phyloP scores from a whole-genome alignment of 2,113 vertebrate species.

The Herpetotheres cachinnans region DNA sequence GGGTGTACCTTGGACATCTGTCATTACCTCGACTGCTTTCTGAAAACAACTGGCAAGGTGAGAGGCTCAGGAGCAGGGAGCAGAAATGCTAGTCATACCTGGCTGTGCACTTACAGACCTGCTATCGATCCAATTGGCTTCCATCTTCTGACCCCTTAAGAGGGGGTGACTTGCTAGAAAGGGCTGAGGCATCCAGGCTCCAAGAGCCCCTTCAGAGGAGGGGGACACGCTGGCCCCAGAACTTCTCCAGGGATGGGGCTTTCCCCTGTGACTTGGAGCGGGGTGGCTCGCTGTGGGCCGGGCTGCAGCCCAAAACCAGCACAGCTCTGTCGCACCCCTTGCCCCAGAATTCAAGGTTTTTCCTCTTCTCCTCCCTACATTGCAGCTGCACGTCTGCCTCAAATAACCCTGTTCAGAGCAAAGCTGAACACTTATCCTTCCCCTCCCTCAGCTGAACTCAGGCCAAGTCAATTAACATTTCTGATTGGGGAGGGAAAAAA shows the following conservation, averaged over 20 bases:
- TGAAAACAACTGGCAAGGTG: rapidly evolving
- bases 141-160: background rate
- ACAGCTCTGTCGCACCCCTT: rapidly evolving
- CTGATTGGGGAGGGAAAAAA: conserved; percentile 2
- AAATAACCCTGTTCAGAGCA: background rate
- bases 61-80: background rate
- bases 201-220: background rate
- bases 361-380: background rate
- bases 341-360: background rate
- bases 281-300: background rate
- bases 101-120: rapidly evolving
- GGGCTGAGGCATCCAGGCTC: background rate
- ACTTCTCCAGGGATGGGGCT: background rate
- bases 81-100: rapidly evolving
- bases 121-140: background rate
- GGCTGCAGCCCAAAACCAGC: background rate
- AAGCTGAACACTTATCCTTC: background rate
- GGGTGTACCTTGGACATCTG: rapidly evolving
- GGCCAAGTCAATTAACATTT: conserved; percentile 39
- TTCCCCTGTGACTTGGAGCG: background rate
- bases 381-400: background rate
- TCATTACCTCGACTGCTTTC: background rate
- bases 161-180: rapidly evolving
- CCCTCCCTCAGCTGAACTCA: background rate
- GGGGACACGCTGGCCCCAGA: rapidly evolving